A percentile compares a stretch with the other conserved stretches of the same genome.
phyloP scores from a whole-genome alignment of 2,113 vertebrate genomes.

The Camelus dromedarius region DNA sequence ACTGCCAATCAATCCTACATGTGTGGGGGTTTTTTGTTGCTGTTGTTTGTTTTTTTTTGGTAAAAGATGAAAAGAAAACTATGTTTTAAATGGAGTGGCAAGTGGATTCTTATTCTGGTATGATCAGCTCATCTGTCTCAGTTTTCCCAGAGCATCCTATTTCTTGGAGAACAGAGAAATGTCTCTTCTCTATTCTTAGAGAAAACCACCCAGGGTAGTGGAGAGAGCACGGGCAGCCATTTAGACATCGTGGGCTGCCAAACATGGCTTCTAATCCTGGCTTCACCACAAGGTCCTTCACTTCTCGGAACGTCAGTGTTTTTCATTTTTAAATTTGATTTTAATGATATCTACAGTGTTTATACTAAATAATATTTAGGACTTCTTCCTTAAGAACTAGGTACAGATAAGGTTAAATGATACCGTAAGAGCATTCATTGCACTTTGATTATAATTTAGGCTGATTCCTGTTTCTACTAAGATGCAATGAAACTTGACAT shows the following conservation, averaged over 20 bases:
- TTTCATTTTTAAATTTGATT: conserved; percentile 2
- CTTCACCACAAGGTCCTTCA: background rate
- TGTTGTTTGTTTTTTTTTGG: background rate
- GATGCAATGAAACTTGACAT: background rate
- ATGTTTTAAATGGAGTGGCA: background rate
- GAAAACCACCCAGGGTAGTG: background rate
- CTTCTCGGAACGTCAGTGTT: background rate
- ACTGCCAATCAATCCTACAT: background rate
- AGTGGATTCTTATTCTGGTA: conserved; percentile 29
- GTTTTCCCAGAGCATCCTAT: background rate
- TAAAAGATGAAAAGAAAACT: conserved; percentile 12
- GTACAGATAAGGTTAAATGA: background rate
- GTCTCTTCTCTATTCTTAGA: background rate
- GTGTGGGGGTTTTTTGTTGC: background rate
- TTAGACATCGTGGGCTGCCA: background rate
- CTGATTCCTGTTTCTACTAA: background rate
- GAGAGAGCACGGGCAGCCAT: background rate
- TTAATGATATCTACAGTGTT: background rate
- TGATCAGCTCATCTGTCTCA: background rate
- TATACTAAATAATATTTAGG: background rate
- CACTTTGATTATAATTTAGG: background rate
- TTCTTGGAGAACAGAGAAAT: conserved; percentile 1
- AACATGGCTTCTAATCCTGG: background rate
- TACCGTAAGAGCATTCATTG: background rate
- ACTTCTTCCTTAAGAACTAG: conserved; percentile 7